These are phyloP conservation scores for Eupithecia exiguata DNA, from an alignment of 2,888 invertebrate genomes.

Conservation along the genomic window DNA sequence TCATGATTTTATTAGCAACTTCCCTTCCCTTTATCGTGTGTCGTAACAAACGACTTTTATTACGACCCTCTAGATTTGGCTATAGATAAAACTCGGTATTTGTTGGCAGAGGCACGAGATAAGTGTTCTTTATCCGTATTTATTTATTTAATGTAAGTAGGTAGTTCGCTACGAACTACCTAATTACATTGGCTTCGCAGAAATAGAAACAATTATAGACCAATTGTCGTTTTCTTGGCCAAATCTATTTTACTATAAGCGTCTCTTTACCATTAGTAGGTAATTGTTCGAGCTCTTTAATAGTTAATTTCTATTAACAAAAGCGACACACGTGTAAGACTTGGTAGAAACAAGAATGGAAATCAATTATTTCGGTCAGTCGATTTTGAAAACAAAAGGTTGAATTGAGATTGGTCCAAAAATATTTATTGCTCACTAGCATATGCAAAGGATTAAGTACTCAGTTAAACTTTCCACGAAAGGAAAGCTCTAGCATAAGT, in stretches of 20 bases:
- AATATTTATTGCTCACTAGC: not conserved
- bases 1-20: slow-evolving; percentile 31
- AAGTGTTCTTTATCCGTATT: slow-evolving; percentile 1
- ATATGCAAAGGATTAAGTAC: not conserved
- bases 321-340: not conserved
- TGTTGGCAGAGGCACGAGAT: not conserved
- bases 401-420: not conserved
- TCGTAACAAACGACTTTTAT: slow-evolving; percentile 26
- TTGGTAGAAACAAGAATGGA: not conserved
- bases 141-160: not conserved
- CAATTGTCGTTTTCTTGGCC: not conserved
- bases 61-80: slow-evolving; percentile 14
- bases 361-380: not conserved
- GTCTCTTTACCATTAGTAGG: not conserved
- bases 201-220: not conserved
- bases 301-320: not conserved
- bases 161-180: too few species aligned
- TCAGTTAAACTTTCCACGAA: not conserved
- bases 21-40: slow-evolving; percentile 24
- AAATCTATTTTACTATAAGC: not conserved
- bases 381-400: not conserved
- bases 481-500: not conserved
- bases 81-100: not conserved
- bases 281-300: not conserved
- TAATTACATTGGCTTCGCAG: not conserved